phyloP scores from a whole-genome alignment of 2,113 vertebrate species.

The Takifugu flavidus region DNA sequence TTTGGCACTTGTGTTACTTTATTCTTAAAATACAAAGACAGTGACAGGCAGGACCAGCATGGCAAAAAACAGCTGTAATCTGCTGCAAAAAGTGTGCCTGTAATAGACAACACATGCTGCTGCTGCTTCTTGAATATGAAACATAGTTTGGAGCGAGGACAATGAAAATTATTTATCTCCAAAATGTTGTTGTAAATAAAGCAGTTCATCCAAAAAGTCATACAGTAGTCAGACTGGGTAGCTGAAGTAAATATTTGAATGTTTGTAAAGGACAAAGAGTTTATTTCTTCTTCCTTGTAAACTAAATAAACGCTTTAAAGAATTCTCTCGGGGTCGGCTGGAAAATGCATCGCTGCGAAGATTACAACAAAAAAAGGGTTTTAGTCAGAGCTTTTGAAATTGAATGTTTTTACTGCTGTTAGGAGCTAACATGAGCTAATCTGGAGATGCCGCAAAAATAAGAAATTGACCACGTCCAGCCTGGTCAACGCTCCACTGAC shows the following conservation, averaged over 20 bases:
- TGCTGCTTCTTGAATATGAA: no score
- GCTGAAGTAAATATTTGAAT: no score
- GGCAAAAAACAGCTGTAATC: slow-evolving; percentile 1
- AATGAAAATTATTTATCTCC: neutral
- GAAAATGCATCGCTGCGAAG: neutral
- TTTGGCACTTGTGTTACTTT: slow-evolving; percentile 40
- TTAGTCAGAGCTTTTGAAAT: neutral
- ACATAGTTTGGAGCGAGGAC: no score
- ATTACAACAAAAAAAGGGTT: neutral
- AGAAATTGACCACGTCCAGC: slow-evolving; percentile 7
- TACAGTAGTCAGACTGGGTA: neutral
- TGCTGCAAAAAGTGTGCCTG: no score
- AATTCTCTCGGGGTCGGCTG: neutral
- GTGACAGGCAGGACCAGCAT: slow-evolving; percentile 33
- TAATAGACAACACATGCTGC: no score
- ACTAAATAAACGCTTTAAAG: neutral
- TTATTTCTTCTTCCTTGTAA: neutral
- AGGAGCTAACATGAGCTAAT: neutral
- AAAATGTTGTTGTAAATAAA: neutral
- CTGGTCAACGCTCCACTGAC: slow-evolving; percentile 36
- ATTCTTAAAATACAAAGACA: neutral
- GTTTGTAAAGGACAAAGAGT: neutral
- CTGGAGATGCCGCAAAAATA: neutral
- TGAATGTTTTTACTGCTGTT: neutral
- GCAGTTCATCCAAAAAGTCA: neutral